These are phyloP conservation scores for Ornithoptera alexandrae DNA, from an alignment of 2,888 invertebrate species.

Conservation along the genomic window DNA sequence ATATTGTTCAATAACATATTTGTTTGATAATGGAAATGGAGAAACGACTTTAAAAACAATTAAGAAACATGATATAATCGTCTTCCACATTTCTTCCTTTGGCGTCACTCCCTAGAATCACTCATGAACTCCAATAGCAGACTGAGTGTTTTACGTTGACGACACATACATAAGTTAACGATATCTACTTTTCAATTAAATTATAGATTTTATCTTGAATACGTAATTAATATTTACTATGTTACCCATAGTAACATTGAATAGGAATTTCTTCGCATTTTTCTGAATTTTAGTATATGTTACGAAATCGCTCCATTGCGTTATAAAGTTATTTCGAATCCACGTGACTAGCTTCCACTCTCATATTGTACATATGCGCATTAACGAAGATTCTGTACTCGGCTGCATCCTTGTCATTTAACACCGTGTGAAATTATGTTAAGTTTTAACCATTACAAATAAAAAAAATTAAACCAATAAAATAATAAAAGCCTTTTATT, in stretches of 20 bases:
- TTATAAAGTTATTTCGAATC: too few species aligned
- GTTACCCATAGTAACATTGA: not conserved
- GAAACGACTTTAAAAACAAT: constrained; percentile 7
- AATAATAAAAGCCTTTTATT: too few species aligned
- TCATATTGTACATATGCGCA: too few species aligned
- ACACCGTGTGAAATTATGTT: too few species aligned
- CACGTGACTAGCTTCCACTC: too few species aligned
- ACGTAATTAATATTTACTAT: not conserved
- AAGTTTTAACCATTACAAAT: too few species aligned
- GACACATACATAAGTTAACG: constrained; percentile 9
- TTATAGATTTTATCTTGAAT: not conserved
- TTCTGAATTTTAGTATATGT: too few species aligned
- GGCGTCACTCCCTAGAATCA: constrained; percentile 2
- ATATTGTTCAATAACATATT: constrained; percentile 32
- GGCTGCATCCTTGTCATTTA: too few species aligned
- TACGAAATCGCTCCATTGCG: too few species aligned
- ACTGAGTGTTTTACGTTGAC: constrained; percentile 6
- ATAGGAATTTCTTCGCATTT: too few species aligned
- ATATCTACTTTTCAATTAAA: not conserved
- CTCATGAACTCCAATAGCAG: not conserved
- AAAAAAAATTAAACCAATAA: too few species aligned
- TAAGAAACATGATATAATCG: constrained; percentile 5
- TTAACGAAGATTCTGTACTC: too few species aligned
- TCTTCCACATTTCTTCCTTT: constrained; percentile 12
- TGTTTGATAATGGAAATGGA: constrained; percentile 17